Evolutionary conservation across 2,888 invertebrate species (phyloP).

Genomic region (Orthosia incerta): DNA sequence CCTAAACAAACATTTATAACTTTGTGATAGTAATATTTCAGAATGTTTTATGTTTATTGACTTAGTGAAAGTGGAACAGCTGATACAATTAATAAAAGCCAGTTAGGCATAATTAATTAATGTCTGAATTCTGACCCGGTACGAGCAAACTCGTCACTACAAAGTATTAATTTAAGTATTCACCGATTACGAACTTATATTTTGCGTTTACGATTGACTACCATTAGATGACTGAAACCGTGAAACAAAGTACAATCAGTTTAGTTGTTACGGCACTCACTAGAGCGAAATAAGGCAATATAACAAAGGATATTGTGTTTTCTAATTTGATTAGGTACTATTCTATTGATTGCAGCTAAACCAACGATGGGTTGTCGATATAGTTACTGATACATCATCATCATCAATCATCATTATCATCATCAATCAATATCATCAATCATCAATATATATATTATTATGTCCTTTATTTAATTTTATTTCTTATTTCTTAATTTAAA

Average conservation of each 20-base stretch:
- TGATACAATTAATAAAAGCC: slow-evolving; percentile 13
- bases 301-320: no score
- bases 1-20: slow-evolving; percentile 1
- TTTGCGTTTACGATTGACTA: background rate
- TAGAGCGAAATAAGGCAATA: no score
- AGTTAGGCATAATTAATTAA: background rate
- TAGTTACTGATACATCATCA: background rate
- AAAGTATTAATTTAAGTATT: background rate
- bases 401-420: no score
- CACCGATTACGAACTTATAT: background rate
- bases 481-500: no score
- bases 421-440: no score
- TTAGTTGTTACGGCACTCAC: background rate
- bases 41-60: slow-evolving; percentile 23
- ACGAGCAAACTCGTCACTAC: background rate
- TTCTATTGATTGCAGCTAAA: background rate
- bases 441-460: no score
- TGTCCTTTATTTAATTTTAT: no score
- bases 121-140: background rate
- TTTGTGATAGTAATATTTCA: slow-evolving; percentile 14
- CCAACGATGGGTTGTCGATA: background rate
- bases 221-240: background rate
- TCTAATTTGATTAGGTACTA: no score
- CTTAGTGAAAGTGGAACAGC: slow-evolving; percentile 22
- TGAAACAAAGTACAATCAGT: background rate